phyloP scores from a whole-genome alignment of 2,888 invertebrate genomes.

The Eupithecia subfuscata region DNA sequence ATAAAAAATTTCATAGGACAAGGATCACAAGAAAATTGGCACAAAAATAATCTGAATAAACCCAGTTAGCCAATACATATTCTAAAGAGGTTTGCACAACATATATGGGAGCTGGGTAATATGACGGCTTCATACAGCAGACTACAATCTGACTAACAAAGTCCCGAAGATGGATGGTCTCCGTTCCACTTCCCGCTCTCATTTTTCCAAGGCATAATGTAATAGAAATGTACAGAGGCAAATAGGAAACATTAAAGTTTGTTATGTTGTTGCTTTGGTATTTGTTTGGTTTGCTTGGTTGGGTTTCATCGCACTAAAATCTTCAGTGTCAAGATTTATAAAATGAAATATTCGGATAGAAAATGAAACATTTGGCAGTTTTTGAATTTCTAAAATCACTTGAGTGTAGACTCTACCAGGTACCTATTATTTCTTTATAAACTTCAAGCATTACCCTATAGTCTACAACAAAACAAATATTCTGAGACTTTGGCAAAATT shows the following conservation, averaged over 20 bases:
- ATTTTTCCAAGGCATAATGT: slow-evolving; percentile 28
- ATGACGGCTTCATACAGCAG: slow-evolving; percentile 24
- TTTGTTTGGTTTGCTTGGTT: neutral
- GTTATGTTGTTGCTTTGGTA: neutral
- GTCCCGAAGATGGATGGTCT: slow-evolving; percentile 30
- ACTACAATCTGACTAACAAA: slow-evolving; percentile 34
- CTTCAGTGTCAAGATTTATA: no score
- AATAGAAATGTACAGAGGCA: slow-evolving; percentile 29
- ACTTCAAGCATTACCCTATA: no score
- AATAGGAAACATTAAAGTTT: slow-evolving; percentile 16
- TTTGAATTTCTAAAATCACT: no score
- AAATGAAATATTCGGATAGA: no score
- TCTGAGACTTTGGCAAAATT: no score
- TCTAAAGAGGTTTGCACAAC: slow-evolving; percentile 9
- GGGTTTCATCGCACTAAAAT: neutral
- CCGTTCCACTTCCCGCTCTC: slow-evolving; percentile 22
- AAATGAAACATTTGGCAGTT: no score
- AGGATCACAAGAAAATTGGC: neutral
- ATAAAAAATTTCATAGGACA: neutral
- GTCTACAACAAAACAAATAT: no score
- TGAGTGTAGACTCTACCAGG: no score
- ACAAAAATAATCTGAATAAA: neutral
- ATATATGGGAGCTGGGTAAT: slow-evolving; percentile 18
- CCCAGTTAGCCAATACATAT: neutral
- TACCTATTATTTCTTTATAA: no score